phyloP scores from a whole-genome alignment of 2,797 vertebrate species.

The Sebastes oblongus region DNA sequence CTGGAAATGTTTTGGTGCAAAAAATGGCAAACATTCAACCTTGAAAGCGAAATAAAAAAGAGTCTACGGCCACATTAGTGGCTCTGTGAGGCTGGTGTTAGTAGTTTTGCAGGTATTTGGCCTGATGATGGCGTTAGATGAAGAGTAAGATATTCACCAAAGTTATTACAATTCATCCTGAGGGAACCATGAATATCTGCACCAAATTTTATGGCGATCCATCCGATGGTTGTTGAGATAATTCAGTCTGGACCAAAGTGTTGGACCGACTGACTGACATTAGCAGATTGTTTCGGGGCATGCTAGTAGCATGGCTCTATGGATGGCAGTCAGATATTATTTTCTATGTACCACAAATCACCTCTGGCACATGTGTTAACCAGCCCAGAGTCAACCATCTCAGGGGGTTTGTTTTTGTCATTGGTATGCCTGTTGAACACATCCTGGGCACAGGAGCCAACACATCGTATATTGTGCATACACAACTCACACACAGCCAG shows the following conservation, averaged over 20 bases:
- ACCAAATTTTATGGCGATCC: fast-evolving
- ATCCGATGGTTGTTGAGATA: neutral
- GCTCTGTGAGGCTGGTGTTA: neutral
- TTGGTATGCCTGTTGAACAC: conserved; percentile 24
- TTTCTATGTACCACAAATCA: neutral
- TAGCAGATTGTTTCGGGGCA: too few species aligned
- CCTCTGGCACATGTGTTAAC: neutral
- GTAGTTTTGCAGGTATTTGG: neutral
- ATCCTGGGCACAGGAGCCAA: conserved; percentile 26
- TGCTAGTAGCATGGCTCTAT: too few species aligned
- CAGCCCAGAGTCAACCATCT: neutral
- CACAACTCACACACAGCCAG: neutral
- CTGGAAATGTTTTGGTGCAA: neutral
- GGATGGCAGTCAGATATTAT: too few species aligned
- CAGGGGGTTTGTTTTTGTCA: conserved; percentile 20
- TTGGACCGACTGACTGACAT: neutral
- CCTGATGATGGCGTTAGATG: neutral
- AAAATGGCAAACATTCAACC: neutral
- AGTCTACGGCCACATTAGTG: neutral
- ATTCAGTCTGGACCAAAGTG: neutral
- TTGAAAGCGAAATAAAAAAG: neutral
- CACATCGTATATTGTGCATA: neutral
- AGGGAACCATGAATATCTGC: neutral
- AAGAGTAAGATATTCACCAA: neutral
- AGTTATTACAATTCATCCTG: neutral